Evolutionary conservation across 2,888 invertebrate species (phyloP), one percentile per base, ranked within the genome.

Genomic region (Operophtera brumata): DNA sequence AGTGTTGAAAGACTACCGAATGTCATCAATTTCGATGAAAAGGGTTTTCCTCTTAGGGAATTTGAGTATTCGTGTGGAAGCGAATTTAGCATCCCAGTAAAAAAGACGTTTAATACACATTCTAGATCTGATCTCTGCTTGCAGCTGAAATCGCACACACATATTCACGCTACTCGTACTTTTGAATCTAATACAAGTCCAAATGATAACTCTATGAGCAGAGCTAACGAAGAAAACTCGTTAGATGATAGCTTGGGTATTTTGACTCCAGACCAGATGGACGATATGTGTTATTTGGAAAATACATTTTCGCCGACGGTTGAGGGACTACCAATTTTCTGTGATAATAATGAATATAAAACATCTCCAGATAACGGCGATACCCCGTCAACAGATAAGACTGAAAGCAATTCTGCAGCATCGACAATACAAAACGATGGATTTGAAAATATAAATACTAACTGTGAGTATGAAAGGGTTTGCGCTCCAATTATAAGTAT

Each of bases 201-300:
- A 43, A 90, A 84, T 68, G 91, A 91, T 50, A 89, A 84, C 64
- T 90, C 90, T 37, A 59, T 84, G 43, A 88, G 77, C 59, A 83
- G 84, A 73, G 81, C 87, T 45, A 92, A 92, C 73, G 96, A 95
- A 78, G 94, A 96, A 75, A 94, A 95, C 77, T 96, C 96, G 1
- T 92, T 96, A 67, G 96, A 96, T 73, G 96, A 97, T 76, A 95
- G 96, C 70, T 88, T 96, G 66, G 96, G 96, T 5, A 96, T 97
- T 69, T 87, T 97, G 59, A 96, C 96, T 8, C 96, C 96, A 0
- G 96, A 96, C 84, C 96, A 96, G 83, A 96, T 97, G 96, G 94
- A 95, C 71, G 93, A 92, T 70, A 92, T 93, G 63, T 92, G 92
- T 64, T 91, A 92, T 64, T 84, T 92, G 66, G 93, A 93, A 70